Base-by-base conservation (phyloP, 1,140 invertebrate species). In the Gyrodactylus bullatarudis region DNA sequence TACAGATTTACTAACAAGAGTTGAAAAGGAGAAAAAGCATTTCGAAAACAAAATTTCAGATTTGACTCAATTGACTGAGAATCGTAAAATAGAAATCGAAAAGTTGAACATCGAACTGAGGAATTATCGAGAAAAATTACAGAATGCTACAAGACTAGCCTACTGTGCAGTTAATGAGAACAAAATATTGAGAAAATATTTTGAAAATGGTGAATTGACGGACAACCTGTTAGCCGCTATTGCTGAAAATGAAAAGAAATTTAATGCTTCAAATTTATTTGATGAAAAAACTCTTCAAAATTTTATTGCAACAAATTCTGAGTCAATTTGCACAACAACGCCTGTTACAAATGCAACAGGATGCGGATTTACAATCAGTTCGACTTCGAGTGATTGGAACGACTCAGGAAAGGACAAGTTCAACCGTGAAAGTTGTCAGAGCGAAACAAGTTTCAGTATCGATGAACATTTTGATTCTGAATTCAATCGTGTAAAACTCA, bases 1-100 rank as follows among this genome's bases (percentile, higher is more conserved):
- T 77, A 79, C 79, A 8, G 80, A 80, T 75, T 76, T 81, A 19
- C 75, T 81, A 26, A 79, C 80, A 68, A 80, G 78, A 72, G 80
- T 81, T 77, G 80, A 81, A 74, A 80, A 80, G 74, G 80, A 81
- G 74, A 81, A 80, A 74, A 79, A 79, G 74, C 73, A 75, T 24
- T 76, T 78, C 21, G 80, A 81, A 74, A 76, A 75, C 22, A 76
- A 78, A 69, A 80, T 81, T 26, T 80, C 79, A 0, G 80, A 81
- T 72, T 75, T 80, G 23, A 78, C 78, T 23, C 79, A 81, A 75
- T 71, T 78, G 0, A 76, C 79, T 23, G 80, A 81, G 75, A 76
- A 76, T 72, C 74, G 79, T 23, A 80, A 81, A 77, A 78, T 76
- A 20, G 80, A 81, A 74, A 80, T 80, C 25, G 80, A 80, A 75